Percentiles rank a stretch among this genome's conserved stretches.
phyloP scores from a whole-genome alignment of 2,113 vertebrate species.

The Azemiops feae region DNA sequence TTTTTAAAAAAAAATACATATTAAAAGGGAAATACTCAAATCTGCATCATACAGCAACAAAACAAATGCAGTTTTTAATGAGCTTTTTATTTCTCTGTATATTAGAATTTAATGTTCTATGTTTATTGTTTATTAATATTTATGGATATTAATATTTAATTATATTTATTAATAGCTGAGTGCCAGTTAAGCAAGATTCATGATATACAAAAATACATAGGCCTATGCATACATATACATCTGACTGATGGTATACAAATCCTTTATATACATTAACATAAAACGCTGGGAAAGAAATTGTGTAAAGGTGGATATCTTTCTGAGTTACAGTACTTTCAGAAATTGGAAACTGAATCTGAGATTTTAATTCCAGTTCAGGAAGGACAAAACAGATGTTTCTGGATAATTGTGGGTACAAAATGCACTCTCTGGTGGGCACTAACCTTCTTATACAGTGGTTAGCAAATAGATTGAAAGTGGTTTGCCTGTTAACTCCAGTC shows the following conservation, averaged over 20 bases:
- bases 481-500: neutral
- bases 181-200: neutral
- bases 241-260: neutral
- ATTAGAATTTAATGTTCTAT: neutral
- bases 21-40: neutral
- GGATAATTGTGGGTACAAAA: neutral
- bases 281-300: neutral
- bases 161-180: neutral
- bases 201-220: neutral
- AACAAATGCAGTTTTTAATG: neutral
- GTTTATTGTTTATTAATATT: neutral
- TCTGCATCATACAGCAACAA: neutral
- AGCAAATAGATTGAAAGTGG: neutral
- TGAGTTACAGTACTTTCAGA: neutral
- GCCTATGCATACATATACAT: neutral
- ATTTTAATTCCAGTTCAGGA: neutral
- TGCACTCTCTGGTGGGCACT: neutral
- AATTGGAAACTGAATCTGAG: neutral
- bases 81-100: neutral
- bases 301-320: neutral
- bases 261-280: neutral
- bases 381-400: neutral
- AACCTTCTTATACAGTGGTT: neutral
- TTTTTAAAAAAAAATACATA: neutral
- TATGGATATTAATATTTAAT: no score